A percentile compares a stretch with the other conserved stretches of the same genome.
phyloP scores from a whole-genome alignment of 2,888 invertebrate genomes.

The Lampropteryx suffumata region DNA sequence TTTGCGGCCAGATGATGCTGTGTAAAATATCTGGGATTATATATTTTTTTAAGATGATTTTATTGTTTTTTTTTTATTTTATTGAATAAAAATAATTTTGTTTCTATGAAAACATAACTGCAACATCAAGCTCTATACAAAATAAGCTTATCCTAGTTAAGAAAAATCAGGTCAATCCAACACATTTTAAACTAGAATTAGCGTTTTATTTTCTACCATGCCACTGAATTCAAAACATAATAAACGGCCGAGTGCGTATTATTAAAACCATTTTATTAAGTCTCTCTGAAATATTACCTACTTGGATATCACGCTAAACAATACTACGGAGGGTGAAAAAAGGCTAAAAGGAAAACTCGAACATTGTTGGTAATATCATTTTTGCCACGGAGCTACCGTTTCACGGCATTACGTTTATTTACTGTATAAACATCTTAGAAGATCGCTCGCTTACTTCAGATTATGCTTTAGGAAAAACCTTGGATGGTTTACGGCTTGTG shows the following conservation, averaged over 20 bases:
- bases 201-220: too few relatives aligned
- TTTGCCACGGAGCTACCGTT: slow-evolving; percentile 12
- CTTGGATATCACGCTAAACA: slow-evolving; percentile 22
- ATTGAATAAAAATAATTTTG: too few relatives aligned
- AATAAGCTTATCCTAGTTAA: too few relatives aligned
- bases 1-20: too few relatives aligned
- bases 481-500: background rate
- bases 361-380: slow-evolving; percentile 17
- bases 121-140: too few relatives aligned
- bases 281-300: slow-evolving; percentile 16
- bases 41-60: too few relatives aligned
- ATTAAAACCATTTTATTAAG: slow-evolving; percentile 18
- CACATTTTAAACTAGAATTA: too few relatives aligned
- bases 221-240: background rate
- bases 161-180: too few relatives aligned
- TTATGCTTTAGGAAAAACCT: slow-evolving; percentile 3
- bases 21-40: too few relatives aligned
- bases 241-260: background rate
- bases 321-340: slow-evolving; percentile 17
- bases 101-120: too few relatives aligned
- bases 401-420: slow-evolving; percentile 16
- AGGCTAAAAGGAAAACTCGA: slow-evolving; percentile 22
- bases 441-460: slow-evolving; percentile 11
- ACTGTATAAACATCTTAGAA: slow-evolving; percentile 20
- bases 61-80: too few relatives aligned